phyloP scores from a whole-genome alignment of 2,888 invertebrate genomes.

The Thereva nobilitata region DNA sequence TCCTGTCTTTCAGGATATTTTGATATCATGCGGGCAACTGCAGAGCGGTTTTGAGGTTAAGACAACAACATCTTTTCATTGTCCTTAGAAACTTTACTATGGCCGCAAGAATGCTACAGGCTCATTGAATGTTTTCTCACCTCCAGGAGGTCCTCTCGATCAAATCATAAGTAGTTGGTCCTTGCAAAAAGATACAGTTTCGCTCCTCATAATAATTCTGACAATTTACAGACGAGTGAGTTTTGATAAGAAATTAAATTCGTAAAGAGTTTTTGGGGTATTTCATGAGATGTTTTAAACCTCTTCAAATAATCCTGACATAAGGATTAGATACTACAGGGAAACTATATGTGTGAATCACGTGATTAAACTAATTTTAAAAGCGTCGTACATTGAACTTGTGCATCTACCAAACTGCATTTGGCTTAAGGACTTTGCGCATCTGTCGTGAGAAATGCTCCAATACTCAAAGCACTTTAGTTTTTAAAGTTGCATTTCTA shows the following conservation, averaged over 20 bases:
- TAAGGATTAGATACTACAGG: neutral
- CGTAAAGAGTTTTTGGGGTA: neutral
- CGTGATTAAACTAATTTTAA: slow-evolving; percentile 7
- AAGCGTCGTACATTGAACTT: neutral
- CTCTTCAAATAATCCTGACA: neutral
- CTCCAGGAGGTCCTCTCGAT: slow-evolving; percentile 56
- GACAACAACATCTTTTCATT: neutral
- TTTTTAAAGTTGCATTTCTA: neutral
- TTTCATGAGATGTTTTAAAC: neutral
- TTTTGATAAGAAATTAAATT: slow-evolving; percentile 4
- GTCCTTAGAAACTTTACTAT: slow-evolving; percentile 7
- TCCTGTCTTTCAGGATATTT: slow-evolving; percentile 6
- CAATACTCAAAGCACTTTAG: neutral
- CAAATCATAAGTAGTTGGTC: neutral
- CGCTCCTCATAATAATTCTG: neutral
- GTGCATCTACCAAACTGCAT: neutral
- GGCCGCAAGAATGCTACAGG: neutral
- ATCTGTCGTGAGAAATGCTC: slow-evolving; percentile 31
- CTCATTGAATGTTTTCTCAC: slow-evolving; percentile 51
- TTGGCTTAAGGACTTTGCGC: slow-evolving; percentile 14
- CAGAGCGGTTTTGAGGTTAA: slow-evolving; percentile 19
- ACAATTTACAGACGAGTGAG: slow-evolving; percentile 5
- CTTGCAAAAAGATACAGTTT: slow-evolving; percentile 3
- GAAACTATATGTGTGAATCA: neutral
- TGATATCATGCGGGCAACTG: slow-evolving; percentile 18